phyloP scores from a whole-genome alignment of 1,140 invertebrate genomes.

The Zaprionus kolodkinae region DNA sequence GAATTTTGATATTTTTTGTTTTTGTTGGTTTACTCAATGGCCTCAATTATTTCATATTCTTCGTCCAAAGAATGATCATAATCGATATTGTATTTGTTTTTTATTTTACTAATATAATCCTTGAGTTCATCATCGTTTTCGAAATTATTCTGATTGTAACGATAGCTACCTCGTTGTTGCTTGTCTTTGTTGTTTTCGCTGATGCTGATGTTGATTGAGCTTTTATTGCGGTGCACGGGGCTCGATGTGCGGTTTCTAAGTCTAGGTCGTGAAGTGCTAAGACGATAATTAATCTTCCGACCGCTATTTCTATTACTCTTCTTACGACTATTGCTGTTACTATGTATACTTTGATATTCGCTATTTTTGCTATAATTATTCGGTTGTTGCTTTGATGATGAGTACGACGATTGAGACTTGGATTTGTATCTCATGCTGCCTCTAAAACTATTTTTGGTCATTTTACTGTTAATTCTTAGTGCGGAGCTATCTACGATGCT shows the following conservation, averaged over 20 bases:
- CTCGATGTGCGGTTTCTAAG: conserved; percentile 50
- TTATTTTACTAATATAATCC: conserved; percentile 83
- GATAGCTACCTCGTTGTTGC: conserved; percentile 45
- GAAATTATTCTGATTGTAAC: conserved; percentile 68
- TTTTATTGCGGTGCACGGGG: conserved; percentile 22
- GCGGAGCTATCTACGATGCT: conserved; percentile 65
- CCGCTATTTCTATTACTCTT: conserved; percentile 56
- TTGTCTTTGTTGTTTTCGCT: conserved; percentile 49
- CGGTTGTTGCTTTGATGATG: conserved; percentile 74
- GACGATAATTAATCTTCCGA: conserved; percentile 39
- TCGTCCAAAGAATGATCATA: conserved; percentile 84
- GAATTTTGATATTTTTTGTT: conserved; percentile 1
- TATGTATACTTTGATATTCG: conserved; percentile 65
- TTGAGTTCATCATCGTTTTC: conserved; percentile 78
- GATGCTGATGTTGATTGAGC: conserved; percentile 25
- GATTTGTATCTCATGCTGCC: conserved; percentile 74
- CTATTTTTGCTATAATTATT: conserved; percentile 74
- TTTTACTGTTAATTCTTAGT: conserved; percentile 71
- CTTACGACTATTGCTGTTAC: conserved; percentile 56
- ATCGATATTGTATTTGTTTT: conserved; percentile 84
- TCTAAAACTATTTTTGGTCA: conserved; percentile 84
- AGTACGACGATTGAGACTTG: conserved; percentile 72
- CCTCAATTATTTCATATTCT: conserved; percentile 84
- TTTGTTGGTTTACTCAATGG: conserved; percentile 70
- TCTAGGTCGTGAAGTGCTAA: conserved; percentile 57